Evolutionary conservation across 2,113 vertebrate genomes (phyloP).

Genomic region (Carassius gibelio): DNA sequence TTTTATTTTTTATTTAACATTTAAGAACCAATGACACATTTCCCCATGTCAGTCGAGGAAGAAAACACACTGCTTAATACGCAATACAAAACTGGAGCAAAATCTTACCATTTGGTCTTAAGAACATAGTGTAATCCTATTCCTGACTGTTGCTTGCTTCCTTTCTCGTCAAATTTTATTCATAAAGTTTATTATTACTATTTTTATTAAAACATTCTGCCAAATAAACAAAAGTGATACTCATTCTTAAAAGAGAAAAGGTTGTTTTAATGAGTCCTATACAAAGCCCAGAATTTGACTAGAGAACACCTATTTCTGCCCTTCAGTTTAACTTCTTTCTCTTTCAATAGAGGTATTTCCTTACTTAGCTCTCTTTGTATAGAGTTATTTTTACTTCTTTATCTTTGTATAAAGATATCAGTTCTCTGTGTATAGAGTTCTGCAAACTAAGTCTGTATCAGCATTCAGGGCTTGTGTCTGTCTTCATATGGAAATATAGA

Average conservation of each 20-base stretch:
- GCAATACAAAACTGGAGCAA: constrained; percentile 45
- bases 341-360: constrained; percentile 41
- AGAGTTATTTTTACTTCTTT: constrained; percentile 23
- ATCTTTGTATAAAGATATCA: constrained; percentile 42
- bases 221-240: neutral
- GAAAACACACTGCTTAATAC: constrained; percentile 48
- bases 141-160: constrained; percentile 62
- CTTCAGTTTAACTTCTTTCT: constrained; percentile 4
- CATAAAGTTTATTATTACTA: neutral
- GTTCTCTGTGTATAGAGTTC: constrained; percentile 21
- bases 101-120: constrained; percentile 62
- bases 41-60: constrained; percentile 40
- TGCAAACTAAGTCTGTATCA: constrained; percentile 1
- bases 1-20: constrained; percentile 18
- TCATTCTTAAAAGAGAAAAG: neutral
- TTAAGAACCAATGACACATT: constrained; percentile 33
- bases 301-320: neutral
- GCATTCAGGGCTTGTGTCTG: neutral
- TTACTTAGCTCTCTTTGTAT: constrained; percentile 35
- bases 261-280: neutral
- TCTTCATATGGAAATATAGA: constrained; percentile 10
- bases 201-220: constrained; percentile 7
- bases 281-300: constrained; percentile 13
- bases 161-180: constrained; percentile 9
- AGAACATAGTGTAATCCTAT: constrained; percentile 74